Base-by-base conservation (phyloP, 2,888 invertebrate genomes). In the Folsomia candida region DNA sequence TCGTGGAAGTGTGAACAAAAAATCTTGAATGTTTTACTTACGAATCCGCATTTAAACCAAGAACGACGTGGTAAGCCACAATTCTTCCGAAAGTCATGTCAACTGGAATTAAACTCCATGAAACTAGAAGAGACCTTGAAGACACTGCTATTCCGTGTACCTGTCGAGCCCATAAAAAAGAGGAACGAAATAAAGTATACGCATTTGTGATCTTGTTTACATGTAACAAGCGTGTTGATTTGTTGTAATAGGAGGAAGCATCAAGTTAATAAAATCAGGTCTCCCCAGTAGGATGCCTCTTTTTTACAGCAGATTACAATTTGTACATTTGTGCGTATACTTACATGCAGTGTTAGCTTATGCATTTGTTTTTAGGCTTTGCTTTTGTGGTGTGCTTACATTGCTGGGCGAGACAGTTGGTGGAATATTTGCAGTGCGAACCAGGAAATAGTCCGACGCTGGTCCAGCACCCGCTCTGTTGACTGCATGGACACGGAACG, bases 391-490 rank as follows among this genome's bases (percentile, higher is more conserved):
- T 20, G 57, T 20, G 57, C 70, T 62, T 70, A 78, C 79, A 71
- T 77, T 78, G 29, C 67, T 76, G 20, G 77, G 77, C 27, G 76
- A 65, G 25, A 69, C 72, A 25, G 79, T 76, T 59, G 79, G 79
- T 69, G 77, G 79, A 51, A 76, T 72, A 70, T 71, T 75, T 58
- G 71, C 68, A 60, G 79, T 79, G 28, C 77, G 71, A 20, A 77
- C 71, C 67, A 75, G 27, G 62, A 79, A 71, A 28, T 70, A 68
- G 58, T 68, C 68, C 22, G 78, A 72, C 54, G 76, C 73, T 58
- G 72, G 72, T 70, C 77, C 76, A 67, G 67, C 71, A 60, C 79
- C 79, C 58, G 79, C 77, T 25, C 78, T 71, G 72, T 79, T 79
- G 62, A 79, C 75, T 51, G 78, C 79, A 54, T 67, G 71, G 58